Base-by-base conservation (phyloP, 2,888 invertebrate species). In the Sisyra nigra region DNA sequence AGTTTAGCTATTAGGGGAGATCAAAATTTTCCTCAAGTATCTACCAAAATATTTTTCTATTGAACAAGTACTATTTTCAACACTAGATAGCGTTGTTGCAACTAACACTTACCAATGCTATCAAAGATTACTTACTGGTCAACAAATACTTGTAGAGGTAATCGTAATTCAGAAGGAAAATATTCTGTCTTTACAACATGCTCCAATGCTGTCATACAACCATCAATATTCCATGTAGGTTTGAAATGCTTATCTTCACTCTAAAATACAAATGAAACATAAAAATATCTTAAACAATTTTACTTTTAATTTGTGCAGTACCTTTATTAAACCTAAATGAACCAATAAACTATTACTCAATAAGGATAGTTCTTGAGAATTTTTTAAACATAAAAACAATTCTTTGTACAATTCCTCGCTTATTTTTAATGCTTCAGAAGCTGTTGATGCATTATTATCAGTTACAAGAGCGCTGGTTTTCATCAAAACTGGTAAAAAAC, bases 281-380 rank as follows among this genome's bases (percentile, higher is more conserved):
- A 33, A n/a, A n/a, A n/a, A n/a, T n/a, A n/a, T n/a, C n/a, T n/a
- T n/a, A n/a, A n/a, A n/a, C n/a, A n/a, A n/a, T n/a, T n/a, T n/a
- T n/a, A n/a, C n/a, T n/a, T n/a, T n/a, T n/a, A n/a, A n/a, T n/a
- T n/a, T n/a, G n/a, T n/a, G n/a, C n/a, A n/a, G n/a, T 59, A 83
- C 84, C 71, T 86, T 86, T 33, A 85, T 71, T 3, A 85, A 63
- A 1, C 76, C 78, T 10, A 84, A 59, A 40, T 75, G 72, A 0
- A 76, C 67, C 14, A 85, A 62, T 50, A 84, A 56, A 4, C 67
- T 59, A 55, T 85, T 82, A 29, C 77, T 75, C 4, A 80, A 61
- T 13, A 66, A 50, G 49, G 77, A 69, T 5, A 66, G 55, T 47
- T 67, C 60, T 17, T 69, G 61, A 11, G 62, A 61, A 33, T 66